Base-by-base conservation (phyloP, 2,888 invertebrate species). In the Catocala fraxini region DNA sequence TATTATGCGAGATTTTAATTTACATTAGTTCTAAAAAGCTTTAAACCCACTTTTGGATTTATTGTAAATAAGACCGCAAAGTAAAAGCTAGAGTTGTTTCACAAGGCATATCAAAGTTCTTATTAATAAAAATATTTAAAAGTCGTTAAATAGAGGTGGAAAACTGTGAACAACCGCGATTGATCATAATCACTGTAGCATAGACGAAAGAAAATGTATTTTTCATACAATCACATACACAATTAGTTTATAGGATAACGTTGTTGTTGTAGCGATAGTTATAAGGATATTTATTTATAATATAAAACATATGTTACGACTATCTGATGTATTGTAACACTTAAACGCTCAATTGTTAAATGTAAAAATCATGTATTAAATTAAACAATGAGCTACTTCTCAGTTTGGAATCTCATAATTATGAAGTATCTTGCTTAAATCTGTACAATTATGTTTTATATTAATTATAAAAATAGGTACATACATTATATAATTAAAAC, bases 191-290 rank as follows among this genome's bases (percentile, higher is more conserved):
- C 57, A 59, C 57, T 39, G 15, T 71, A 70, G 59, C 56, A 25
- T 68, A 67, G 35, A 68, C 7, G 9, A 58, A 57, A 34, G 59
- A 43, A 54, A 63, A 73, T 68, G 58, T 78, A 78, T 78, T 78
- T 77, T 78, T 78, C 75, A 70, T 78, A 78, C 63, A 69, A 68
- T 65, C 69, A 71, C 74, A 63, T 74, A 75, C 70, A 78, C 68
- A 68, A 59, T 25, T 74, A 74, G 66, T 56, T 56, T 4, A 62
- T 64, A 70, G 41, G 7, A 11, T 66, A 59, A 59, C 74, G 69
- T 78, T 72, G 70, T 64, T 64, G 75, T 74, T 71, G 58, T 76
- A 70, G 65, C 51, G 6, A 39, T 77, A 73, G 58, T 41, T 51
- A 43, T 74, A 76, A 72, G 56, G 7, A 34, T 77, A 75, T 73